These are phyloP conservation scores for Rhinoptilus africanus DNA, from an alignment of 2,113 vertebrate genomes.

Conservation along the genomic window DNA sequence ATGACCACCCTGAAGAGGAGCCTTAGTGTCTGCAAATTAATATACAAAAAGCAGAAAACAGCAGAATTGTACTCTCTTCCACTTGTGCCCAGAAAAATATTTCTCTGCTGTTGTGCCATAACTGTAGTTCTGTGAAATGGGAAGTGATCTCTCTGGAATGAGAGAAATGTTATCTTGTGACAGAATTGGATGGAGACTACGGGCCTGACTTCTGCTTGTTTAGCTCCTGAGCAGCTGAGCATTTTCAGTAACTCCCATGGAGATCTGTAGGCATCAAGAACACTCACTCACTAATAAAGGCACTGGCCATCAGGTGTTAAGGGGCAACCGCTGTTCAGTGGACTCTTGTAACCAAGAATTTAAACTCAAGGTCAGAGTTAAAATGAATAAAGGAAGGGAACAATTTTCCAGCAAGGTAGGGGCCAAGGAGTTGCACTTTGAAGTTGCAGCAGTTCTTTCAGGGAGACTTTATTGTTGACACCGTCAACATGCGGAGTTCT, in stretches of 20 bases:
- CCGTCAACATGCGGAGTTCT: background rate
- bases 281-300: background rate
- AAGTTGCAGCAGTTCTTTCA: background rate
- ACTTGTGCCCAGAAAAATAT: background rate
- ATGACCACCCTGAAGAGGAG: background rate
- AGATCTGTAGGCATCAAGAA: background rate
- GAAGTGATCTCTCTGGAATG: background rate
- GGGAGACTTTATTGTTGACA: background rate
- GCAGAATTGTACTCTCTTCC: background rate
- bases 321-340: background rate
- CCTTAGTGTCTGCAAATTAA: slow-evolving; percentile 10
- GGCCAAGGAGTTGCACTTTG: background rate
- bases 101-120: background rate
- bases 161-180: background rate
- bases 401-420: background rate
- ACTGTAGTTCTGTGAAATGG: background rate
- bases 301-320: background rate
- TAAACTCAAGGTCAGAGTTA: background rate
- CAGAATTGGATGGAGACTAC: background rate
- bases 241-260: background rate
- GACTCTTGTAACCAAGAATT: background rate
- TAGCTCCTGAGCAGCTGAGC: background rate
- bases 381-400: slow-evolving; percentile 14
- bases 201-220: background rate
- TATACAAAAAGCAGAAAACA: slow-evolving; percentile 5